A percentile compares a stretch with the other conserved stretches of the same genome.
phyloP scores from a whole-genome alignment of 2,888 invertebrate genomes.

The Catonia carolina region DNA sequence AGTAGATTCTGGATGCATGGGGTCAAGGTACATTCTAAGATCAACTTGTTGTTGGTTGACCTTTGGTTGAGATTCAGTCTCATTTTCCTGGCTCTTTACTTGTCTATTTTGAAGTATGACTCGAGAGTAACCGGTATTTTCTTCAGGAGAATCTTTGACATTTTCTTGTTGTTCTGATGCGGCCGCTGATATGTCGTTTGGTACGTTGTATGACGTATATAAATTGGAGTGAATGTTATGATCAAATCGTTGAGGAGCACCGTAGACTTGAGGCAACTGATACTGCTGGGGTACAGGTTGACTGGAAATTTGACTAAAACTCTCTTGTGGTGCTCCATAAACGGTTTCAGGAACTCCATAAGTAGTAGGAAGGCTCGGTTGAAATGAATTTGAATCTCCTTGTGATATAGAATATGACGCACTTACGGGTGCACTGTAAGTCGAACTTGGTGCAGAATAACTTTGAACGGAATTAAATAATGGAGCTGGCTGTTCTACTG shows the following conservation, averaged over 20 bases:
- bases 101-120: too few relatives aligned
- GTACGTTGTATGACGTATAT: too few relatives aligned
- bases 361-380: background rate
- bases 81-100: too few relatives aligned
- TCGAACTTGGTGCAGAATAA: slow-evolving; percentile 40
- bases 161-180: background rate
- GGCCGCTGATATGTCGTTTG: background rate
- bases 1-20: slow-evolving; percentile 11
- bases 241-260: too few relatives aligned
- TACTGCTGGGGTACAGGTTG: too few relatives aligned
- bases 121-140: slow-evolving; percentile 5
- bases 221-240: too few relatives aligned
- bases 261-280: too few relatives aligned
- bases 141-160: background rate
- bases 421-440: slow-evolving; percentile 32
- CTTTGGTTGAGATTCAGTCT: background rate
- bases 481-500: background rate
- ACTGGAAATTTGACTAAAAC: too few relatives aligned
- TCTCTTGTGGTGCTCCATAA: too few relatives aligned
- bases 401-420: background rate
- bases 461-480: slow-evolving; percentile 6
- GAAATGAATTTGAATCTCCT: background rate
- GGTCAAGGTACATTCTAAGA: slow-evolving; percentile 14
- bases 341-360: background rate
- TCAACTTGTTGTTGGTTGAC: background rate